A percentile compares a stretch with the other conserved stretches of the same genome.
phyloP scores from a whole-genome alignment of 2,797 vertebrate species.

The Paedocypris micromegethes region DNA sequence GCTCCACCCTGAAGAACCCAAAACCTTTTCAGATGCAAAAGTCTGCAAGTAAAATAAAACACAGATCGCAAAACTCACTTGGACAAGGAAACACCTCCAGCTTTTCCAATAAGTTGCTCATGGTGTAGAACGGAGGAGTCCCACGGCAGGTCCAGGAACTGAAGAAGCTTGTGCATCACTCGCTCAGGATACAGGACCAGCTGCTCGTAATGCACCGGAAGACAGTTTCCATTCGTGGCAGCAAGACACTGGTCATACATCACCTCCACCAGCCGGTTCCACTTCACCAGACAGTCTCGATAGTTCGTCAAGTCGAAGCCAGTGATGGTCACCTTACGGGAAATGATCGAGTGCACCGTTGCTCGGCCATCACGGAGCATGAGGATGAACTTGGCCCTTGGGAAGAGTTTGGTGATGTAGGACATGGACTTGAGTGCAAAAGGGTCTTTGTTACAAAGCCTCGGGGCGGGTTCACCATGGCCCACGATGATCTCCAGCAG shows the following conservation, averaged over 20 bases:
- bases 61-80: constrained; percentile 77
- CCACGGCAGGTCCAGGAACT: constrained; percentile 89
- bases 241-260: constrained; percentile 97
- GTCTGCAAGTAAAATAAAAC: background rate
- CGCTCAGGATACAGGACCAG: constrained; percentile 89
- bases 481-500: constrained; percentile 93
- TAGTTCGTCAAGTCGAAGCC: constrained; percentile 96
- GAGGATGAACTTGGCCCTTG: constrained; percentile 89
- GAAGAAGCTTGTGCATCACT: constrained; percentile 88
- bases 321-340: constrained; percentile 95
- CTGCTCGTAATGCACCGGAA: constrained; percentile 89
- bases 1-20: constrained; percentile 75
- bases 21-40: background rate
- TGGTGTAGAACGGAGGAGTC: constrained; percentile 91
- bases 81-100: constrained; percentile 92
- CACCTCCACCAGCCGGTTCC: constrained; percentile 95
- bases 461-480: constrained; percentile 90
- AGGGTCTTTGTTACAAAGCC: constrained; percentile 96
- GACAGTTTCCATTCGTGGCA: constrained; percentile 76
- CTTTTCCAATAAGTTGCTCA: constrained; percentile 95
- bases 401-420: constrained; percentile 93
- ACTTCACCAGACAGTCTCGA: constrained; percentile 94
- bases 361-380: constrained; percentile 95
- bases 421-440: constrained; percentile 92
- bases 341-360: constrained; percentile 97